Conservation (phyloP, 2,797 vertebrate genomes). For the Telmatherina bonti region DNA sequence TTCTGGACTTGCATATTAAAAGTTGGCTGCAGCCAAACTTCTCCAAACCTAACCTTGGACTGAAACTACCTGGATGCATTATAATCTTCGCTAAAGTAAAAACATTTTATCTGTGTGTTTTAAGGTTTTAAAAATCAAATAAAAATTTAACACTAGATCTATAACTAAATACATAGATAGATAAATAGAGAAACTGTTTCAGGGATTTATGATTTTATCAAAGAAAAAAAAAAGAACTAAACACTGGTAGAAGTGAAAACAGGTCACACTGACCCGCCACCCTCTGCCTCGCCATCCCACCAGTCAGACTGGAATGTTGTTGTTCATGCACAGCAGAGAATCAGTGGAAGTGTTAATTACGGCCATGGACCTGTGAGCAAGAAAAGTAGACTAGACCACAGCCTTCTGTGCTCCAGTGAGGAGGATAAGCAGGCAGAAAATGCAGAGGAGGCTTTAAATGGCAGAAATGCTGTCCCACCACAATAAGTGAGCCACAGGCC, state of each 20-base stretch:
- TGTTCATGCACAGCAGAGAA: constrained; percentile 77
- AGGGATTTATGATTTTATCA: neutral
- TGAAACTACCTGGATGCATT: constrained; percentile 60
- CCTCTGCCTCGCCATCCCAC: constrained; percentile 53
- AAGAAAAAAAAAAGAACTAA: constrained; percentile 54
- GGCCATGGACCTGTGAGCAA: constrained; percentile 75
- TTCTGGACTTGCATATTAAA: no score
- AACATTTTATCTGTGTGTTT: constrained; percentile 23
- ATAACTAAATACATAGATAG: neutral
- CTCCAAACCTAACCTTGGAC: constrained; percentile 51
- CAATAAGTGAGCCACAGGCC: constrained; percentile 78
- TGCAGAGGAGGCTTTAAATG: constrained; percentile 73
- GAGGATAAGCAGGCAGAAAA: constrained; percentile 43
- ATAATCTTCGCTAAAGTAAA: constrained; percentile 30
- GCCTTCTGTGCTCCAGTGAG: constrained; percentile 55
- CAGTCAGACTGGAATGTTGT: constrained; percentile 82
- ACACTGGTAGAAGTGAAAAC: constrained; percentile 61
- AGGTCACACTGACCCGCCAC: constrained; percentile 55
- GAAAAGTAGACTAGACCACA: constrained; percentile 77
- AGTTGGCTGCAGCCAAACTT: constrained; percentile 38
- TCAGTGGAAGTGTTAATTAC: constrained; percentile 83
- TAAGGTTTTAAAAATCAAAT: constrained; percentile 12
- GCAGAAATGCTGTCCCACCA: constrained; percentile 77
- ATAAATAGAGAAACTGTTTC: neutral
- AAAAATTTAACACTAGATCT: constrained; percentile 28